Evolutionary conservation across 2,113 vertebrate species (phyloP), one percentile per base, ranked within the genome.

Genomic region (Spea multiplicata): DNA sequence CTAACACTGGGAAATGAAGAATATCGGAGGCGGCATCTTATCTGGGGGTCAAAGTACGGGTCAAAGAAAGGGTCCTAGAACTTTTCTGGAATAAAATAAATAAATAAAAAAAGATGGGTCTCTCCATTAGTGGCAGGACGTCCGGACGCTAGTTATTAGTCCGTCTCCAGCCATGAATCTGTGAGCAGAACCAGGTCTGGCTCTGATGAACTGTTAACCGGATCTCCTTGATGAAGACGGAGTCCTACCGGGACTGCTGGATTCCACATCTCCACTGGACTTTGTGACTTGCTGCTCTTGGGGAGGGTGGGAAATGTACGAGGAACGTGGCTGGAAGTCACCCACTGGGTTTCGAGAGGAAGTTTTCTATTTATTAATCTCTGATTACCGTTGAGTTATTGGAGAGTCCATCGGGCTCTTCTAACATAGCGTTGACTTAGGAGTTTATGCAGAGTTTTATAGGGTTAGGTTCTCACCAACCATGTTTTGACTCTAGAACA

Each of bases 361-460:
- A 90, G 71, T 82, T 72, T 44, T 77, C 50, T 79, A 79, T 79
- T 79, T 79, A 79, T 79, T 79, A 65, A 78, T 78, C 76, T 53
- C 14, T 17, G 16, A 61, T 16, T 61, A 59, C 14, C 14, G 83
- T 76, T 66, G 73, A 81, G 78, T 71, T 81, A 75, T 59, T 67
- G 78, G 78, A 82, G 50, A 75, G 83, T 82, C 78, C 55, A 74
- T 85, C 86, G 89, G 86, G 84, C 84, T 90, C 75, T 88, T 86
- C 84, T 84, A 82, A 88, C 44, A 62, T 78, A 86, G 86, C 88
- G 77, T 76, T 0, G 64, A 74, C 87, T 86, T 89, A 88, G 91
- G 88, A 90, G 90, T 89, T 92, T 91, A 88, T 91, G 86, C 90
- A 91, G 92, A 86, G 85, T 85, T 89, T 87, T 49, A 77, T 85